These are phyloP conservation scores for Homarus americanus DNA, from an alignment of 1,140 invertebrate genomes.

Conservation along the genomic window DNA sequence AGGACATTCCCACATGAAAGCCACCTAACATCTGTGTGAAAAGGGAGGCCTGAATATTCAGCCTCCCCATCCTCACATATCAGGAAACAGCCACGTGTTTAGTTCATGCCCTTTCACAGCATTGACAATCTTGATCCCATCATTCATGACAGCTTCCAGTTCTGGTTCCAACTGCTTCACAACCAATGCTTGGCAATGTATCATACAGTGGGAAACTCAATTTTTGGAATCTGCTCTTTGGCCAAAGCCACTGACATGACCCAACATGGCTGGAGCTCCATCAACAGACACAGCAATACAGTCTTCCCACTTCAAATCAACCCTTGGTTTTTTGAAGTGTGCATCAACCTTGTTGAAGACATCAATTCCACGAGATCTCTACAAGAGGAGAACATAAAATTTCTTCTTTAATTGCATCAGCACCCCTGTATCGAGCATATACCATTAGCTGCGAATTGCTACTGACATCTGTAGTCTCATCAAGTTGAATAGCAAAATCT, in stretches of 20 bases:
- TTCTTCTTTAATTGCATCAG: too few species aligned
- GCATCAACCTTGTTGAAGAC: constrained; percentile 26
- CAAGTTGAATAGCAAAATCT: too few species aligned
- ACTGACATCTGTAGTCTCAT: too few species aligned
- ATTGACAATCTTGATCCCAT: constrained; percentile 29
- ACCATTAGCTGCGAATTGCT: too few species aligned
- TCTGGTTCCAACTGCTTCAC: not conserved
- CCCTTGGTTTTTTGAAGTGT: constrained; percentile 22
- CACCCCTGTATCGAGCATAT: too few species aligned
- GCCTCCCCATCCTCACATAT: constrained; percentile 27
- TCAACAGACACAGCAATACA: constrained; percentile 18
- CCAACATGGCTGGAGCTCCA: not conserved
- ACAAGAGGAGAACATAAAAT: not conserved
- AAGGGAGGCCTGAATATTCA: constrained; percentile 2
- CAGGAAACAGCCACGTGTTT: constrained; percentile 14
- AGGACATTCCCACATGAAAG: constrained; percentile 38
- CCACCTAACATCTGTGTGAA: not conserved
- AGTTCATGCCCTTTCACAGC: constrained; percentile 19
- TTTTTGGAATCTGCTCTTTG: constrained; percentile 16
- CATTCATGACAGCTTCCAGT: not conserved
- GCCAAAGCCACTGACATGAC: constrained; percentile 18
- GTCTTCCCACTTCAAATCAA: constrained; percentile 14
- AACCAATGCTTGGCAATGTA: constrained; percentile 54
- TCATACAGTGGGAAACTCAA: not conserved
- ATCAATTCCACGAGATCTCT: constrained; percentile 3